Evolutionary conservation across 1,140 invertebrate genomes (phyloP).

Genomic region (Brachionus manjavacas): DNA sequence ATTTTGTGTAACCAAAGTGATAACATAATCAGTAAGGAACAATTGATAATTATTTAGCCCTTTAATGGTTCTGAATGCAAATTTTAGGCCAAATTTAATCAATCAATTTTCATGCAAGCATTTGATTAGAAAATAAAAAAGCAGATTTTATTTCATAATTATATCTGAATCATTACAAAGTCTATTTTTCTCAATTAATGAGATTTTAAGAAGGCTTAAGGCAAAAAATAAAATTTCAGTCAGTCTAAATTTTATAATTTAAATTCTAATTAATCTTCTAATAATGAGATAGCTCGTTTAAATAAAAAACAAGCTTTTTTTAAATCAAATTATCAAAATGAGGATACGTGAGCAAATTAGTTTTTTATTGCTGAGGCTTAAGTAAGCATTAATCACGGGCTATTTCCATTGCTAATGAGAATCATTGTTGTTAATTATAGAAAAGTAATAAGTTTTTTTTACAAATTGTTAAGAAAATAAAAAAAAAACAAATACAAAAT

Average conservation of each 20-base stretch:
- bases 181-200: not conserved
- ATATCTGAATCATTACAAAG: too few relatives aligned
- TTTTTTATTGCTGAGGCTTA: not conserved
- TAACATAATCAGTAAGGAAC: not conserved
- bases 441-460: too few relatives aligned
- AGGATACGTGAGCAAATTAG: not conserved
- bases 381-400: not conserved
- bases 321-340: not conserved
- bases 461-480: too few relatives aligned
- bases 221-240: not conserved
- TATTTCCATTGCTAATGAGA: not conserved
- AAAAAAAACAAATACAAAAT: too few relatives aligned
- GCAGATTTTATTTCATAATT: too few relatives aligned
- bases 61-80: not conserved
- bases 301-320: not conserved
- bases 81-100: not conserved
- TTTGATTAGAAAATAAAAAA: too few relatives aligned
- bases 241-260: not conserved
- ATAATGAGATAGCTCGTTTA: not conserved
- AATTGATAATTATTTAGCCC: not conserved
- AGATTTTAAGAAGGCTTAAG: not conserved
- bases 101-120: too few relatives aligned
- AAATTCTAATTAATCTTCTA: not conserved
- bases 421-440: not conserved
- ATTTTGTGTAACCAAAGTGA: not conserved